phyloP scores from a whole-genome alignment of 2,888 invertebrate genomes.

The Cyclophora albipunctata region DNA sequence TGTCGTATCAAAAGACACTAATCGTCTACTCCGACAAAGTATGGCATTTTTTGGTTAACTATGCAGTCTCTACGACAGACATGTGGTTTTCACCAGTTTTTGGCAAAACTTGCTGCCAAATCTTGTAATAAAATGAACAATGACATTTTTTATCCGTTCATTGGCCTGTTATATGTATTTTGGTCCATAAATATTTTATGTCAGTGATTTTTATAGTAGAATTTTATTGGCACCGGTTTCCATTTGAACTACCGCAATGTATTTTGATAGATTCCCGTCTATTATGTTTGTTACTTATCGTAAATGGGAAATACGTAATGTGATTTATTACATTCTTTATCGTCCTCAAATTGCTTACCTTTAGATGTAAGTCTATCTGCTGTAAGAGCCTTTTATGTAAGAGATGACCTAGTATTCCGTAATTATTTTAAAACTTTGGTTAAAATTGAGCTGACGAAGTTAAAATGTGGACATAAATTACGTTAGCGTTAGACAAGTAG shows the following conservation, averaged over 20 bases:
- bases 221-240: conserved; percentile 13
- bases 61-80: background rate
- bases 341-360: no score
- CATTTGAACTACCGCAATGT: conserved; percentile 9
- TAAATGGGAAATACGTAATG: no score
- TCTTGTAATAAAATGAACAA: conserved; percentile 28
- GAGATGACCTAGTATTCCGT: background rate
- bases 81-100: conserved; percentile 21
- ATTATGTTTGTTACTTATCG: no score
- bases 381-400: background rate
- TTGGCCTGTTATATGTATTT: conserved; percentile 19
- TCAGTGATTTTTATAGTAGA: conserved; percentile 6
- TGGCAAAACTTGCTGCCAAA: conserved; percentile 29
- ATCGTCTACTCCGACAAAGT: background rate
- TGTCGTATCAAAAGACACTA: no score
- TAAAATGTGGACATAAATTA: conserved; percentile 26
- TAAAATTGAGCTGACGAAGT: conserved; percentile 21
- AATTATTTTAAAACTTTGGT: background rate
- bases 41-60: background rate
- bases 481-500: conserved; percentile 26
- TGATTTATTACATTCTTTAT: no score
- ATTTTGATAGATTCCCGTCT: background rate
- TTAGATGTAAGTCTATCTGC: background rate
- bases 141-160: conserved; percentile 28
- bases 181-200: conserved; percentile 16